Evolutionary conservation across 1,140 invertebrate species (phyloP).

Genomic region (Ceratina calcarata): DNA sequence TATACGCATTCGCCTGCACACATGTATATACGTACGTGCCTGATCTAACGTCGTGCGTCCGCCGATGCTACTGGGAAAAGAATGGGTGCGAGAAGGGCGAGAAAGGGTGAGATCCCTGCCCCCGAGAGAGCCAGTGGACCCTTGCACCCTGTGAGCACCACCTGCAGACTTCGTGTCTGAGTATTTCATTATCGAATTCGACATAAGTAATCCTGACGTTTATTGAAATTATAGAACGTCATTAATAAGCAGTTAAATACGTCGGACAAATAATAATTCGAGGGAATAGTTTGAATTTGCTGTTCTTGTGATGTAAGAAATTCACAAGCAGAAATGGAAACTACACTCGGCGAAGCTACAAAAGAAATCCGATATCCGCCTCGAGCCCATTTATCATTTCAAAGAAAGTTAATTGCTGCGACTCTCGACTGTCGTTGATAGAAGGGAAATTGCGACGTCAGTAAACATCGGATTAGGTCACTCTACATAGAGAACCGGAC

Average conservation of each 20-base stretch:
- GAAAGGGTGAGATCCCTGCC: slow-evolving; percentile 33
- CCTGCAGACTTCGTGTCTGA: slow-evolving; percentile 1
- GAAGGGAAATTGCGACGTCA: not conserved
- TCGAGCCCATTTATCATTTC: not conserved
- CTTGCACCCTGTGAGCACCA: not conserved
- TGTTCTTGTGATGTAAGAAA: no score
- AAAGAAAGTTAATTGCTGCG: not conserved
- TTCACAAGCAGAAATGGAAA: no score
- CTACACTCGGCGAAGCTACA: no score
- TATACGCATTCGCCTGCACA: not conserved
- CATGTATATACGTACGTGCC: not conserved
- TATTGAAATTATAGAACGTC: no score
- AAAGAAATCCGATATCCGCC: no score
- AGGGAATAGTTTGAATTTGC: no score
- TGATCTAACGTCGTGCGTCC: slow-evolving; percentile 39
- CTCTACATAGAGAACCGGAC: no score
- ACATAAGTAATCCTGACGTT: no score
- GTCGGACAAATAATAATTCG: no score
- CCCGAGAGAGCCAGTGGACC: slow-evolving; percentile 15
- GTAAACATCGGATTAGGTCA: slow-evolving; percentile 26
- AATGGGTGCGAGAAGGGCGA: slow-evolving; percentile 43
- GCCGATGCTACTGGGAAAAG: slow-evolving; percentile 49
- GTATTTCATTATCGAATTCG: not conserved
- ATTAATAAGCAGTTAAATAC: no score
- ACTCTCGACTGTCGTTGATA: not conserved